These are phyloP conservation scores for Pipistrellus nathusii DNA, from an alignment of 2,797 vertebrate genomes.

Conservation along the genomic window DNA sequence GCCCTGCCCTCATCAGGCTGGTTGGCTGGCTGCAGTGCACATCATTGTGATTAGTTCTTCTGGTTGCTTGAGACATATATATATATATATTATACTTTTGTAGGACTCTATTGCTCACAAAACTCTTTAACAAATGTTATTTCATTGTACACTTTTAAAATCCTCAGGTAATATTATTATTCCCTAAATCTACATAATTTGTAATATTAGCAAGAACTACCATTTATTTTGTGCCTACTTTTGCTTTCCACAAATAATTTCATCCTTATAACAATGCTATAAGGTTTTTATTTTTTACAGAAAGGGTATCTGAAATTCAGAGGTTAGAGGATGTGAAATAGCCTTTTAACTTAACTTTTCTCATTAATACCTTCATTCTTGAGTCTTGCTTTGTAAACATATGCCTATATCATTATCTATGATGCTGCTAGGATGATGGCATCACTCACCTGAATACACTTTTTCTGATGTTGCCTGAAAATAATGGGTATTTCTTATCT, in stretches of 20 bases:
- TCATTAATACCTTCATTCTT: neutral
- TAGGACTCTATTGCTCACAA: neutral
- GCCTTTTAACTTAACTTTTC: neutral
- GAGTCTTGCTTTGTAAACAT: neutral
- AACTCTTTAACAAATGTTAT: neutral
- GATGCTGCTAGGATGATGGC: neutral
- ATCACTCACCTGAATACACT: neutral
- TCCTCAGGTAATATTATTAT: neutral
- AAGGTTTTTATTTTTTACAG: neutral
- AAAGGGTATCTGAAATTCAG: constrained; percentile 5
- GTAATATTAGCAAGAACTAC: neutral
- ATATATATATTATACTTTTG: neutral
- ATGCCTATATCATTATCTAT: neutral
- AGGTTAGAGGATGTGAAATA: neutral
- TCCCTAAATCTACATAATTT: neutral
- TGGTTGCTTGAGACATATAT: too few species aligned
- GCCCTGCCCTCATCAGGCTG: too few species aligned
- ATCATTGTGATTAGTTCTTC: too few species aligned
- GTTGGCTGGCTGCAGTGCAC: too few species aligned
- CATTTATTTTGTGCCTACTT: neutral
- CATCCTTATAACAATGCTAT: neutral
- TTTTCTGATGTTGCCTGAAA: neutral
- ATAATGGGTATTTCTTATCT: neutral
- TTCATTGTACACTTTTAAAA: neutral
- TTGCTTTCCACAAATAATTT: neutral